Evolutionary conservation across 2,888 invertebrate genomes (phyloP).

Genomic region (Apantesis nais): DNA sequence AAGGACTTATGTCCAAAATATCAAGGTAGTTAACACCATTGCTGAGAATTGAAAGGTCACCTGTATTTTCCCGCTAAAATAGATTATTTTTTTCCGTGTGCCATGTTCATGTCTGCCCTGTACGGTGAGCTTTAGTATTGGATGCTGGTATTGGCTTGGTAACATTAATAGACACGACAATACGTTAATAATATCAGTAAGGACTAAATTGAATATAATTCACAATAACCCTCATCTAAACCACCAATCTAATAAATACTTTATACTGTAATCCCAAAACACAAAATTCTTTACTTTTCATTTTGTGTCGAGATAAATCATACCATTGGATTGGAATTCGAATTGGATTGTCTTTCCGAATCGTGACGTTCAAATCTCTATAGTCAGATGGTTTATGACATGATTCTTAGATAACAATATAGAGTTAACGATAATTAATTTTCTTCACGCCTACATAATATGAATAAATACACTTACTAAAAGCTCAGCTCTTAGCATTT

Average conservation of each 20-base stretch:
- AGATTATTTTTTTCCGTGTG: background rate
- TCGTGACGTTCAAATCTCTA: slow-evolving; percentile 29
- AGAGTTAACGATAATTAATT: slow-evolving; percentile 47
- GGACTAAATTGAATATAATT: background rate
- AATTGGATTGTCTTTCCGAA: background rate
- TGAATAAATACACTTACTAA: slow-evolving; percentile 59
- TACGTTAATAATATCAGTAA: background rate
- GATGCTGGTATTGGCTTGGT: background rate
- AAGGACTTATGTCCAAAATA: too few species aligned
- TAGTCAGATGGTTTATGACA: slow-evolving; percentile 56
- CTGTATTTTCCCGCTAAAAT: background rate
- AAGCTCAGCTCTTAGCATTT: slow-evolving; percentile 64
- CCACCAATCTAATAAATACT: background rate
- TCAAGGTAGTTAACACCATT: background rate
- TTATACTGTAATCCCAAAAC: too few species aligned
- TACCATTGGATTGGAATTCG: background rate
- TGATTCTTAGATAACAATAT: slow-evolving; percentile 52
- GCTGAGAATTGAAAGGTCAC: background rate
- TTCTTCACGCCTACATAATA: slow-evolving; percentile 41
- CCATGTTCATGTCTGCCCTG: background rate
- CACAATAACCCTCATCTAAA: background rate
- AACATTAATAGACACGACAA: background rate
- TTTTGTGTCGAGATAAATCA: background rate
- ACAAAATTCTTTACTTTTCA: background rate
- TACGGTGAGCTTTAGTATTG: background rate